Evolutionary conservation across 2,797 vertebrate species (phyloP), one percentile per base, ranked within the genome.

Genomic region (Apogon talboti): DNA sequence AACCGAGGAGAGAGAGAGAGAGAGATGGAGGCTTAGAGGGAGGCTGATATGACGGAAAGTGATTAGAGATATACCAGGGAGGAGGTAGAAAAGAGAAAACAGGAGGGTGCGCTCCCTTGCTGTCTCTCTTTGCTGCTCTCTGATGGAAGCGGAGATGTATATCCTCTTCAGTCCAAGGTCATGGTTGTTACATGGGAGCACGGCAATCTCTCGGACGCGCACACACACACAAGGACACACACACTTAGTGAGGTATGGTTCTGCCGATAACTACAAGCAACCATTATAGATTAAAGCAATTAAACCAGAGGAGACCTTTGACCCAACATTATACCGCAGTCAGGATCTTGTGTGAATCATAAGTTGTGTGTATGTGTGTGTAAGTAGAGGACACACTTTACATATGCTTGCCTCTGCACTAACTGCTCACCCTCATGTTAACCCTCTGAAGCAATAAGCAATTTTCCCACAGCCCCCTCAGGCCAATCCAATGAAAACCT

Each of bases 271-370:
- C 84, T 83, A 90, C 88, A 89, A 89, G 87, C 79, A 82, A 80
- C 83, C 85, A 76, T 91, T 91, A 92, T 87, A 78, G 89, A 91
- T 92, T 89, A 83, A 88, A 89, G 85, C 89, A 90, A 93, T 93
- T 92, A 91, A 91, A 91, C 76, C 74, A 79, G 80, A 81, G 63
- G 56, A 54, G 79, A 91, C 89, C 91, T 92, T 86, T 91, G 83
- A 87, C 92, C 90, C 73, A 44, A 60, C 84, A 86, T 88, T 86
- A 88, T 82, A 79, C 79, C 73, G 50, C 56, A 67, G 75, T 64
- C 78, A 63, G 74, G 82, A 71, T 85, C 81, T 68, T 67, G 78
- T 85, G 86, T 81, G 85, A 87, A 86, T 91, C 78, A 81, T 75
- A 78, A 71, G 69, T 45, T 5, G 11, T 45, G 46, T 14, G 18